These are phyloP conservation scores for Oryzias celebensis DNA, from an alignment of 2,113 vertebrate species.

Conservation along the genomic window DNA sequence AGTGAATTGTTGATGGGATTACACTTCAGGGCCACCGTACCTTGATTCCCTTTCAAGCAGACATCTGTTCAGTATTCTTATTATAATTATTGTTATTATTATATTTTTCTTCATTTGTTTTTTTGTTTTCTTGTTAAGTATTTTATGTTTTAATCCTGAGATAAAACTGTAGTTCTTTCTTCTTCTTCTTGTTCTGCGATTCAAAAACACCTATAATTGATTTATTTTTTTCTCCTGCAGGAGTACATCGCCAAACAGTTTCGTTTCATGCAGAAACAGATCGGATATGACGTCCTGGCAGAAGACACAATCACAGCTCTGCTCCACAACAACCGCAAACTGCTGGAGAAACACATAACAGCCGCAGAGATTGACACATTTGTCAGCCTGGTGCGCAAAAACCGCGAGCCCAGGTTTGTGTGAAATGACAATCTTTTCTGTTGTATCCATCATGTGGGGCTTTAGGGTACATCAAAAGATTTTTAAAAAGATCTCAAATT, in stretches of 20 bases:
- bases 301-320: conserved; percentile 98
- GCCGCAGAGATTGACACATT: conserved; percentile 98
- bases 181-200: no score
- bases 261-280: conserved; percentile 99
- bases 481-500: neutral
- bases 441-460: neutral
- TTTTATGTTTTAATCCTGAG: no score
- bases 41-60: no score
- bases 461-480: neutral
- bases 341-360: conserved; percentile 97
- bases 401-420: conserved; percentile 88
- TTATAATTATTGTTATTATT: no score
- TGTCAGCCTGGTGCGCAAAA: conserved; percentile 96
- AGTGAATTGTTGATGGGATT: no score
- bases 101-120: no score
- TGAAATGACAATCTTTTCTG: neutral
- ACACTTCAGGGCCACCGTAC: no score
- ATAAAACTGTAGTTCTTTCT: no score
- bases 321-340: conserved; percentile 96
- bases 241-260: conserved; percentile 99
- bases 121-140: no score
- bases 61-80: no score
- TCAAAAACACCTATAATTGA: no score
- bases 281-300: conserved; percentile 96
- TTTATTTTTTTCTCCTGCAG: conserved; percentile 63